Base-by-base conservation (phyloP, 2,888 invertebrate genomes). In the Malacosoma neustria region DNA sequence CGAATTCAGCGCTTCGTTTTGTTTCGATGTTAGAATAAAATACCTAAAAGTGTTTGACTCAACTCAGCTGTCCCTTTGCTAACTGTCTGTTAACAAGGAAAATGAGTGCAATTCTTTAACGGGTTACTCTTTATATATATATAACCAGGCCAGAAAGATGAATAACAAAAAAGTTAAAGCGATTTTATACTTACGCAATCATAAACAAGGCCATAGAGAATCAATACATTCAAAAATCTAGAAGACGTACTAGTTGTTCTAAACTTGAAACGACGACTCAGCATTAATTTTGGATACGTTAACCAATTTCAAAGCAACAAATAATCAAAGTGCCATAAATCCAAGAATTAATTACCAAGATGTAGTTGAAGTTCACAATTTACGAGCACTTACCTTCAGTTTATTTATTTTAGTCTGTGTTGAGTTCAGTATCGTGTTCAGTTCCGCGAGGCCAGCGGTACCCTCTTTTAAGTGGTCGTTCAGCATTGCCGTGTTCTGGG, bases 371-470 rank as follows among this genome's bases (percentile, higher is more conserved):
- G 14, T 4, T 7, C 34, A 12, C 34, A 22, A 4, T 22, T 22
- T 22, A 22, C 3, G 22, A 9, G 5, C n/a, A 30, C 39, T 45
- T 60, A 93, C 94, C 89, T 93, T 94, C 48, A 97, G 90, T 57
- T 91, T 91, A 80, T 93, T 95, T 41, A 97, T 87, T 77, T 96
- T 96, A 43, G 91, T 92, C 65, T 97, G 96, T 2, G 96, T 96
- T 9, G 90, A 89, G 49, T 89, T 89, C 35, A 97, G 76, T 49
- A 95, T 93, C 31, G 88, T 90, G 61, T 93, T 95, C 30, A 97
- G 86, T 61, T 95, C 94, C 37, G 92, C 91, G 15, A 96, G 79
- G 41, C 94, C 94, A 34, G 91, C 91, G 32, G 89, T 88, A 0
- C 92, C 87, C 42, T 89, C 89, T 36, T 90, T 89, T 14, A 94